phyloP scores from a whole-genome alignment of 1,140 invertebrate genomes.

The Neodiprion lecontei region DNA sequence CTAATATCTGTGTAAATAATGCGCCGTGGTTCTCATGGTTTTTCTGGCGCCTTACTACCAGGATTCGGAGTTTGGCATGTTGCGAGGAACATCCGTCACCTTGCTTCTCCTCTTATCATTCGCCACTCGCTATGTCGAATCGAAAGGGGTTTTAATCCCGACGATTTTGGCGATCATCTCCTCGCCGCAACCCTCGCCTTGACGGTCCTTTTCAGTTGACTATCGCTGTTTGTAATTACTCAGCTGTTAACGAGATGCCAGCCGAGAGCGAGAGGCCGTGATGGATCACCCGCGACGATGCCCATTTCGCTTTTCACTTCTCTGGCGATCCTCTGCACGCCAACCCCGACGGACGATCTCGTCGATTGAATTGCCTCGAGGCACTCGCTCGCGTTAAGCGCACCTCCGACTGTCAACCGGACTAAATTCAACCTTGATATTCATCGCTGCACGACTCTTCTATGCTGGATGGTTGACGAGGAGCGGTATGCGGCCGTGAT shows the following conservation, averaged over 20 bases:
- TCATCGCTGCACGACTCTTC: background rate
- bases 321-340: background rate
- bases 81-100: background rate
- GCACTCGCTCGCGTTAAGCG: background rate
- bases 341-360: slow-evolving; percentile 1
- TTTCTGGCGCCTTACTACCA: too few relatives aligned
- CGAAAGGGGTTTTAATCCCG: too few relatives aligned
- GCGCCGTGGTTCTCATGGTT: background rate
- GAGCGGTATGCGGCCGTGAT: too few relatives aligned
- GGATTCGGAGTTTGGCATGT: too few relatives aligned
- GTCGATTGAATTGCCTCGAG: background rate
- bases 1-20: slow-evolving; percentile 14
- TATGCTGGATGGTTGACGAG: too few relatives aligned
- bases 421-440: background rate
- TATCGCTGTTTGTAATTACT: slow-evolving; percentile 39
- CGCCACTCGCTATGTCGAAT: slow-evolving; percentile 14
- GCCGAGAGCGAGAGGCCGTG: slow-evolving; percentile 25
- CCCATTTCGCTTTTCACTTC: background rate
- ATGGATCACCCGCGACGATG: slow-evolving; percentile 31
- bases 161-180: too few relatives aligned
- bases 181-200: background rate
- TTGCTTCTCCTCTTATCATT: slow-evolving; percentile 15
- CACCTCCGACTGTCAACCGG: background rate
- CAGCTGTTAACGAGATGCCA: slow-evolving; percentile 39
- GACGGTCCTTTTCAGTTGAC: slow-evolving; percentile 22